Percentiles rank a stretch among this genome's conserved stretches.
Evolutionary conservation across 1,140 invertebrate species (phyloP).

Genomic region (Caenorhabditis tropicalis): DNA sequence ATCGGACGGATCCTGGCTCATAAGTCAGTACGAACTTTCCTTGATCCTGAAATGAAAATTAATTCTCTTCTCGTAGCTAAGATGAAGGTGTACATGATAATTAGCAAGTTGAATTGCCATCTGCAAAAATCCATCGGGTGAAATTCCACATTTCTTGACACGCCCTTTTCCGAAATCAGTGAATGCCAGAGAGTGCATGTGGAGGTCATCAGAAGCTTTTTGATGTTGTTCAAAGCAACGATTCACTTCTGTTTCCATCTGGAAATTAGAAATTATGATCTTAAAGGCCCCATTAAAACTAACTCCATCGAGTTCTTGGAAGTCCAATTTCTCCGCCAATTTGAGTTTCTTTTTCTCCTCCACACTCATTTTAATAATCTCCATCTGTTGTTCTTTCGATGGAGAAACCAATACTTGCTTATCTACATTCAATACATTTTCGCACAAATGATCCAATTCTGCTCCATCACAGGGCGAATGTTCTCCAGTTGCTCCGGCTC

Average conservation of each 20-base stretch:
- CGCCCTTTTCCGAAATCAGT: constrained; percentile 51
- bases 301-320: constrained; percentile 34
- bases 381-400: background rate
- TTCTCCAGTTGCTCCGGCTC: constrained; percentile 87
- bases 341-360: background rate
- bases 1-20: constrained; percentile 93
- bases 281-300: background rate
- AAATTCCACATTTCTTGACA: constrained; percentile 73
- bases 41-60: constrained; percentile 76
- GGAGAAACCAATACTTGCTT: constrained; percentile 35
- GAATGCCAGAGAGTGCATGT: constrained; percentile 46
- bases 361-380: constrained; percentile 42
- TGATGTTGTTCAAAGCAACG: constrained; percentile 39
- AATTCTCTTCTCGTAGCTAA: background rate
- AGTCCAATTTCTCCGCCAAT: constrained; percentile 37
- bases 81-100: background rate
- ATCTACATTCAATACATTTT: constrained; percentile 50
- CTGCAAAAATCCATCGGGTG: constrained; percentile 74
- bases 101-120: constrained; percentile 73
- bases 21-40: constrained; percentile 91
- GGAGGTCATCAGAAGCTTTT: constrained; percentile 40
- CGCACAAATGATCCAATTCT: constrained; percentile 60
- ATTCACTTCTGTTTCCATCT: constrained; percentile 43
- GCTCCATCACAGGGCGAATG: constrained; percentile 80
- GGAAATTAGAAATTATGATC: background rate